Evolutionary conservation across 2,888 invertebrate species (phyloP), one percentile per base, ranked within the genome.

Genomic region (Noctua comes): DNA sequence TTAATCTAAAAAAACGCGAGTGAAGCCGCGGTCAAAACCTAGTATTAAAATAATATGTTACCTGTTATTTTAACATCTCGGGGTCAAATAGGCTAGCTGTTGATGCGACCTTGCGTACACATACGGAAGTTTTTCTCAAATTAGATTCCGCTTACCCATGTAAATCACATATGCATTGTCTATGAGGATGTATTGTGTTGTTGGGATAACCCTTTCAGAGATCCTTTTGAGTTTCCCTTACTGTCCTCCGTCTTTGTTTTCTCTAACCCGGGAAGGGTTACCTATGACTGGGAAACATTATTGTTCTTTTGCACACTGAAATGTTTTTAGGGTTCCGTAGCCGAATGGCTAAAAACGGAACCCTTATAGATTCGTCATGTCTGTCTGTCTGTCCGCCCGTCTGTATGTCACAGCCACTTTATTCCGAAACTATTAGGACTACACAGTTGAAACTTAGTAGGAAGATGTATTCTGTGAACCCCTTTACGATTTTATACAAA

Each of bases 121-220:
- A 36, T 36, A 54, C 36, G 43, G 72, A 81, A 59, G 43, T 43
- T 82, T 73, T 43, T 62, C 27, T 21, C 7, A 72, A 85, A 73
- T 74, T 64, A 36, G 74, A 73, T 68, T 81, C n/a, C 21, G 64
- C 70, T 36, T 18, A 51, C 71, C 51, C 64, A 31, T 43, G 57
- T 11, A 73, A 73, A 82, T 73, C 36, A 69, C 71, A 64, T 80
- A 71, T 57, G 64, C 48, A 73, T 68, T 73, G 86, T 81, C 68
- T 57, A 36, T 80, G 62, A 68, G 36, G 43, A 81, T 43, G 18
- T 73, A 72, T 81, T 57, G 62, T 81, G 24, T 64, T 85, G 62
- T 68, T 36, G 43, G 27, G 27, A 51, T n/a, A 48, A 66, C 80
- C 65, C 51, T 81, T 70, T 80, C n/a, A 48, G 24, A 57, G 31